These are phyloP conservation scores for Poeciliopsis turrubarensis DNA, from an alignment of 2,113 vertebrate genomes.

Conservation along the genomic window DNA sequence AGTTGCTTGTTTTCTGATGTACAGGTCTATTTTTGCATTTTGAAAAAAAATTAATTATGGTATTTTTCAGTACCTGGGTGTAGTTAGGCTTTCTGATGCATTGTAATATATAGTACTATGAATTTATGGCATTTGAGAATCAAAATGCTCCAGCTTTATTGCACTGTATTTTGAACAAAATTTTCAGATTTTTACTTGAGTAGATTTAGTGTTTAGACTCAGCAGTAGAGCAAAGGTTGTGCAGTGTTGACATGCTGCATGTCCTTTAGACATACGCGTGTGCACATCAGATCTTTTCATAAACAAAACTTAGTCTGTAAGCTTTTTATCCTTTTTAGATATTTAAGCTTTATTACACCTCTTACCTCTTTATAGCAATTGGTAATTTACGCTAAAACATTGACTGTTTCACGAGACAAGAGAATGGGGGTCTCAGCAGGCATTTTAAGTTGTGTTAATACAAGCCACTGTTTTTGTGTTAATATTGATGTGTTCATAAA, in stretches of 20 bases:
- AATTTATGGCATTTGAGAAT: no score
- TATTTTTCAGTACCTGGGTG: no score
- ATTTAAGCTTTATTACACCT: conserved; percentile 43
- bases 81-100: no score
- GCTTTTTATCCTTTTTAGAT: not conserved
- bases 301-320: not conserved
- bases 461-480: conserved; percentile 62
- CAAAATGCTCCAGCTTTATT: no score
- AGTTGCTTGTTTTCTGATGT: no score
- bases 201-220: not conserved
- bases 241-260: not conserved
- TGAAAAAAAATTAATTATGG: no score
- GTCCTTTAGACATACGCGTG: not conserved
- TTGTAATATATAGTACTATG: no score
- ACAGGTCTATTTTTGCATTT: no score
- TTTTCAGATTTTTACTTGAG: not conserved
- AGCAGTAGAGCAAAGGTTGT: not conserved
- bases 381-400: conserved; percentile 55
- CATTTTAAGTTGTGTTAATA: conserved; percentile 70
- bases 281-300: not conserved
- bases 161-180: no score
- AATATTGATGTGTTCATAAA: conserved; percentile 76
- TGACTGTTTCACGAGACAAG: conserved; percentile 58
- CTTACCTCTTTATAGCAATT: conserved; percentile 34
- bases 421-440: conserved; percentile 69